Percentiles rank a stretch among this genome's conserved stretches.
Conservation (phyloP, 2,888 invertebrate species). For the Prostheceraeus crozeri region DNA sequence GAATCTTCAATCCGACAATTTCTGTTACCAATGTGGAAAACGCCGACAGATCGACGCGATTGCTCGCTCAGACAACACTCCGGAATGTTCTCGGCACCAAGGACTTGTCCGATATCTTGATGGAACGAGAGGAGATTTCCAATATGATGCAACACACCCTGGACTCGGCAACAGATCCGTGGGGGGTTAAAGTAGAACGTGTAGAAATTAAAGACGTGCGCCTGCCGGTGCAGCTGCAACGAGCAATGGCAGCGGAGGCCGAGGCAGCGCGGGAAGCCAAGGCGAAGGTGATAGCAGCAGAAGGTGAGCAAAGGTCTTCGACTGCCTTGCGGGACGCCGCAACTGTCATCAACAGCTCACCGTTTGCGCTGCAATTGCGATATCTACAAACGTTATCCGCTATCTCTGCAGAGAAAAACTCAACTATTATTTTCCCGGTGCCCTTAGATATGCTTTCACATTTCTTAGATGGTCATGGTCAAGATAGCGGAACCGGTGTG, state of each 20-base stretch:
- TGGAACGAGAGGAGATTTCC: slow-evolving; percentile 48
- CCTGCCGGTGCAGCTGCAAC: slow-evolving; percentile 50
- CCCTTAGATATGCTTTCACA: slow-evolving; percentile 49
- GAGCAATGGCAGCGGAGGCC: slow-evolving; percentile 56
- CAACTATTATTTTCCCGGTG: slow-evolving; percentile 53
- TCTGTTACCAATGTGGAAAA: slow-evolving; percentile 43
- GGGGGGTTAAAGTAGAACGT: too few relatives aligned
- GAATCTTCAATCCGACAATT: slow-evolving; percentile 41
- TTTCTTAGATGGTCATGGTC: too few relatives aligned
- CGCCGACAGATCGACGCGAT: slow-evolving; percentile 40
- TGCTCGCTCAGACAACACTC: slow-evolving; percentile 42
- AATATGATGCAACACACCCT: too few relatives aligned
- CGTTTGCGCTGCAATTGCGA: slow-evolving; percentile 68
- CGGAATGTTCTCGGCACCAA: slow-evolving; percentile 44
- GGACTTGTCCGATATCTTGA: slow-evolving; percentile 46
- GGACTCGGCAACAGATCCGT: too few relatives aligned
- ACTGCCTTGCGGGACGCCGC: slow-evolving; percentile 76
- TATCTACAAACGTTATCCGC: slow-evolving; percentile 52
- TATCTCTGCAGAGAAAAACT: slow-evolving; percentile 53
- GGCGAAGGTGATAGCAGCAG: slow-evolving; percentile 59
- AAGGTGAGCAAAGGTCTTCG: slow-evolving; percentile 62
- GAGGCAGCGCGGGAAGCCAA: slow-evolving; percentile 52
- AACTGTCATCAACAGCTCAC: slow-evolving; percentile 72
- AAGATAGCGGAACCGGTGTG: too few relatives aligned
- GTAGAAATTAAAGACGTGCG: too few relatives aligned